These are phyloP conservation scores for Idaea aversata DNA, from an alignment of 2,888 invertebrate species.

Conservation along the genomic window DNA sequence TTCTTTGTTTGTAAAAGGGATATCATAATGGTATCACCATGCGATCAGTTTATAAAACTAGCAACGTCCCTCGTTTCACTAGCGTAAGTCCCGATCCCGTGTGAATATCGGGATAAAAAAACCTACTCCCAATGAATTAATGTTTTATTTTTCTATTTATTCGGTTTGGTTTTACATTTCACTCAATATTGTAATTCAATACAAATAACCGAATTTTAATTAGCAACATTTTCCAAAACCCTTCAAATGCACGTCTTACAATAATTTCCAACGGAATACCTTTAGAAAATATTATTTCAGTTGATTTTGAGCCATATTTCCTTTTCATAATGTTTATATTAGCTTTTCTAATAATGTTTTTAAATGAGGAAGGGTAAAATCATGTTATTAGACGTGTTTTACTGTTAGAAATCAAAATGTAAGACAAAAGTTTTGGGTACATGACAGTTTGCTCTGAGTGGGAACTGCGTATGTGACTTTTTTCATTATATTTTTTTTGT, in stretches of 20 bases:
- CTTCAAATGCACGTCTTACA: slow-evolving; percentile 45
- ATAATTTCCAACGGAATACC: slow-evolving; percentile 55
- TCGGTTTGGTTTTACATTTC: background rate
- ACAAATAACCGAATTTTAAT: slow-evolving; percentile 43
- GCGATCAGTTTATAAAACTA: no score
- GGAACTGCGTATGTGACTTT: slow-evolving; percentile 37
- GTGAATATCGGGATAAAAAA: no score
- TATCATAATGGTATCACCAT: no score
- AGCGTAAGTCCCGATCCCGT: no score
- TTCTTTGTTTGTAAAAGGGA: no score
- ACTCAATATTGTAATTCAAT: slow-evolving; percentile 14
- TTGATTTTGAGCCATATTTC: slow-evolving; percentile 21
- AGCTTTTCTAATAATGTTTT: slow-evolving; percentile 17
- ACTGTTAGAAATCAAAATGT: slow-evolving; percentile 75
- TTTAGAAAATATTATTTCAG: slow-evolving; percentile 22
- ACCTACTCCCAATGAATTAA: no score
- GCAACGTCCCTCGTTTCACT: no score
- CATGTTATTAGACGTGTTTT: slow-evolving; percentile 68
- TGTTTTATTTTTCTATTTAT: no score
- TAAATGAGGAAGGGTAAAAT: slow-evolving; percentile 38
- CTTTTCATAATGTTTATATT: slow-evolving; percentile 19
- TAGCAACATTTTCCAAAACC: slow-evolving; percentile 48
- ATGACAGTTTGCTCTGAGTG: slow-evolving; percentile 19
- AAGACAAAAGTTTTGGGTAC: slow-evolving; percentile 42
- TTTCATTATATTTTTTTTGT: background rate